Conservation (phyloP, 2,797 vertebrate species). For the Tokudaia tokunoshimensis region DNA sequence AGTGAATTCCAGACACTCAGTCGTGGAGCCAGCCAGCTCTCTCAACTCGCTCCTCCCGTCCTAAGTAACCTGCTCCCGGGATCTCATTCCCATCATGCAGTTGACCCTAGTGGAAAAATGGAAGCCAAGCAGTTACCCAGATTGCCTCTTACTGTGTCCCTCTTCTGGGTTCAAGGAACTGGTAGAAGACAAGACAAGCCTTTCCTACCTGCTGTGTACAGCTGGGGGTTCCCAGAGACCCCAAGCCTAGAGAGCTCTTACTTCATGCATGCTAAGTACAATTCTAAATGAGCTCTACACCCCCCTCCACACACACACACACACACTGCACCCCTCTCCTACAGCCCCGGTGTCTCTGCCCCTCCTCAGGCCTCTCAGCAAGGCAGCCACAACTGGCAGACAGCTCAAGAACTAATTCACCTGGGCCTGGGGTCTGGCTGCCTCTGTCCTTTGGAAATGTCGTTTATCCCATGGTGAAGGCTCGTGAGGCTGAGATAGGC, state of each 20-base stretch:
- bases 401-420: background rate
- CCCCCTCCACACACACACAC: too few relatives aligned
- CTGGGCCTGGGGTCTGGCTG: background rate
- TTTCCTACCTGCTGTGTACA: background rate
- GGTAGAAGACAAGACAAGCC: background rate
- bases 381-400: background rate
- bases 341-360: background rate
- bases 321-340: too few relatives aligned
- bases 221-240: background rate
- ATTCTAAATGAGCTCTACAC: background rate
- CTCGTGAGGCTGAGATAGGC: background rate
- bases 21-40: too few relatives aligned
- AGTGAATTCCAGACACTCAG: too few relatives aligned
- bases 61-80: background rate
- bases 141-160: background rate
- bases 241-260: background rate
- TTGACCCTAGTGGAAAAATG: background rate
- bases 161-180: background rate
- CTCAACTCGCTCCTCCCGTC: too few relatives aligned
- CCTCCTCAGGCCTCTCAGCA: background rate
- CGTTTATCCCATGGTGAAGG: background rate
- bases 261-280: background rate
- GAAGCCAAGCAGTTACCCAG: background rate
- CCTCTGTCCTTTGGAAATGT: background rate
- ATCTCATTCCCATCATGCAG: background rate